These are phyloP conservation scores for Ia io DNA, from an alignment of 2,113 vertebrate genomes.

Conservation along the genomic window DNA sequence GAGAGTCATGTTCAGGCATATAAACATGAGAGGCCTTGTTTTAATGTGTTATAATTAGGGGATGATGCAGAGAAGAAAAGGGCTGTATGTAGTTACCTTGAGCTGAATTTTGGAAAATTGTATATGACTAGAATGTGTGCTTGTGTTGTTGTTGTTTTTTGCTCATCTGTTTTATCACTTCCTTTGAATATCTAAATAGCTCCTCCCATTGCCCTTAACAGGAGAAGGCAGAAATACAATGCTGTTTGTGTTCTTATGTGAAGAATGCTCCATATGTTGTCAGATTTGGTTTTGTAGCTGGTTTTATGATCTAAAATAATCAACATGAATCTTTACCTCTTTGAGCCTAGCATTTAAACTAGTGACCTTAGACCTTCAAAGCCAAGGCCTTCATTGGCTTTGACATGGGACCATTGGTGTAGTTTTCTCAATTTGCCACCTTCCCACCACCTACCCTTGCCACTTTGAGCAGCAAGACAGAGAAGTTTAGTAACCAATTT, in stretches of 20 bases:
- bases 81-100: background rate
- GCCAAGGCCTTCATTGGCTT: background rate
- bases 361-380: background rate
- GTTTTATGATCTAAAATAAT: slow-evolving; percentile 7
- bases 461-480: background rate
- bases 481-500: background rate
- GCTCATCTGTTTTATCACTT: background rate
- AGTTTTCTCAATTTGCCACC: background rate
- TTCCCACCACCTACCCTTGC: background rate
- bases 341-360: background rate
- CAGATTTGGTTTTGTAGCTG: background rate
- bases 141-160: background rate
- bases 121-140: background rate
- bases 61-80: background rate
- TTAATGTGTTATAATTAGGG: background rate
- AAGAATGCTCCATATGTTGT: background rate
- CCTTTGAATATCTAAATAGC: background rate
- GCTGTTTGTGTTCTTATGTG: background rate
- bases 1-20: background rate
- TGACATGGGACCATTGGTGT: background rate
- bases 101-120: background rate
- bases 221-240: background rate
- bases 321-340: background rate
- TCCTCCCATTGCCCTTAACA: background rate
- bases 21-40: background rate